Conservation (phyloP, 1,140 invertebrate species). For the Pinna nobilis region DNA sequence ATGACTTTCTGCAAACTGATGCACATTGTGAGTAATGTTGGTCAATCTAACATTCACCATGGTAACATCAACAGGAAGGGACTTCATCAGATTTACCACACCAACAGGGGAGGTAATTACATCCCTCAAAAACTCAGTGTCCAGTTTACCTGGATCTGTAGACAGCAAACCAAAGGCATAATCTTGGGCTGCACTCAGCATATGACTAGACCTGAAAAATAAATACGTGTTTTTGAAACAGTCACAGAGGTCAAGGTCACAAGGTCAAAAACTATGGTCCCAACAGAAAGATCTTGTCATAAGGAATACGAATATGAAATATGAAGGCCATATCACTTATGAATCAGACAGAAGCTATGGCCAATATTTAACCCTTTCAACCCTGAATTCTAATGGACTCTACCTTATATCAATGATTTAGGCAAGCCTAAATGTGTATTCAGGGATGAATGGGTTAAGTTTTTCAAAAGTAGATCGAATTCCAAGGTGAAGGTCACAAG, state of each 20-base stretch:
- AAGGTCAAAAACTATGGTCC: too few relatives aligned
- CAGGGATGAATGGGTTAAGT: too few relatives aligned
- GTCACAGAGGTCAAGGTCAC: too few relatives aligned
- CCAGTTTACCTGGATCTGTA: background rate
- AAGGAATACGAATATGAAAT: too few relatives aligned
- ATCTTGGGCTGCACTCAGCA: background rate
- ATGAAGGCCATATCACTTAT: too few relatives aligned
- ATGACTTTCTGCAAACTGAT: background rate
- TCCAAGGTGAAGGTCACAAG: too few relatives aligned
- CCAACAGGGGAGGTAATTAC: background rate
- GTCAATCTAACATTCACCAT: constrained; percentile 13
- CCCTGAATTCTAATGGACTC: background rate
- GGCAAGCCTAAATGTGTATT: too few relatives aligned
- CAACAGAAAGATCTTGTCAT: too few relatives aligned
- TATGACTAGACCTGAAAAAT: background rate
- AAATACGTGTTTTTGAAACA: background rate
- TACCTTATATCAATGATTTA: too few relatives aligned
- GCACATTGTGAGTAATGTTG: background rate
- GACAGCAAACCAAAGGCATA: constrained; percentile 1
- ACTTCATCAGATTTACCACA: background rate
- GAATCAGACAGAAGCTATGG: too few relatives aligned
- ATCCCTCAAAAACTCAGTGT: background rate
- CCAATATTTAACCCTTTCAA: too few relatives aligned
- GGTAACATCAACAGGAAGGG: background rate
- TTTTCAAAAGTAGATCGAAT: too few relatives aligned